phyloP scores from a whole-genome alignment of 2,888 invertebrate genomes.

The Argyresthia albistria region DNA sequence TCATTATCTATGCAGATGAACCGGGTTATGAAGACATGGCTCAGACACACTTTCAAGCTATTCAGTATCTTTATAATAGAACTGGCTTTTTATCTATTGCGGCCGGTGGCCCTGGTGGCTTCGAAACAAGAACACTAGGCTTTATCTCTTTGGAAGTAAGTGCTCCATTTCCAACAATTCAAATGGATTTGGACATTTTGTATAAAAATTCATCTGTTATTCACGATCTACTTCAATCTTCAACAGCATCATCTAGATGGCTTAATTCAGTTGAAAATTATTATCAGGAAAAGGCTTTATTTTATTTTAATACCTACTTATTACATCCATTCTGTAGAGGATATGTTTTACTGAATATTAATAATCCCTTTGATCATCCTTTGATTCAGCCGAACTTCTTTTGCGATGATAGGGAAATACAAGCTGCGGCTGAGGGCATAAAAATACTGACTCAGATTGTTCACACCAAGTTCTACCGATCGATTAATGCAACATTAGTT shows the following conservation, averaged over 20 bases:
- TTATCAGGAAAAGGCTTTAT: conserved; percentile 39
- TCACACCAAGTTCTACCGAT: conserved; percentile 27
- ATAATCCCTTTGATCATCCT: conserved; percentile 72
- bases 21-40: conserved; percentile 23
- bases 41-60: conserved; percentile 30
- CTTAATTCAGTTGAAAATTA: too few relatives aligned
- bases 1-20: conserved; percentile 34
- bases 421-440: conserved; percentile 29
- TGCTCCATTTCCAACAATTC: too few relatives aligned
- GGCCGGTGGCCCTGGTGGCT: too few relatives aligned
- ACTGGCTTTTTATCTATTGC: conserved; percentile 66
- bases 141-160: too few relatives aligned
- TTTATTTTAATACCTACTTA: conserved; percentile 37
- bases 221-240: too few relatives aligned
- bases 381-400: conserved; percentile 77
- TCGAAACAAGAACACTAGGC: too few relatives aligned
- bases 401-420: conserved; percentile 61
- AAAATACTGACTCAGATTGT: conserved; percentile 28
- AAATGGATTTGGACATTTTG: too few relatives aligned
- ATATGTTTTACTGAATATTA: conserved; percentile 63
- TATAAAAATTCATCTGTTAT: too few relatives aligned
- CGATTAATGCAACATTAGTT: conserved; percentile 26
- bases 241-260: too few relatives aligned
- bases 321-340: conserved; percentile 70
- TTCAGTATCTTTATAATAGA: conserved; percentile 62